These are phyloP conservation scores for Leptodirus hochenwartii DNA, from an alignment of 2,888 invertebrate species.

Conservation along the genomic window DNA sequence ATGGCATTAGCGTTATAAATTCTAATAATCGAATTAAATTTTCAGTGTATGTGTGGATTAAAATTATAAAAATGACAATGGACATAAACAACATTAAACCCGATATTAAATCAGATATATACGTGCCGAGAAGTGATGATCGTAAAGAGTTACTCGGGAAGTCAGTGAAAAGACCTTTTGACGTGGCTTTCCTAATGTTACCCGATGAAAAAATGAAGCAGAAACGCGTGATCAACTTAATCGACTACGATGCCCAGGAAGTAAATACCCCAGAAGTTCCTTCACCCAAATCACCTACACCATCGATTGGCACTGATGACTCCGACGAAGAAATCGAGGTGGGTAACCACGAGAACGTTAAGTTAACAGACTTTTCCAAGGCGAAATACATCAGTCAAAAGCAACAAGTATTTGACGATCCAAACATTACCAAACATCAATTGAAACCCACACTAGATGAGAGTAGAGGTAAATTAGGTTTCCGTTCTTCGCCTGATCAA, in stretches of 20 bases:
- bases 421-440: conserved; percentile 28
- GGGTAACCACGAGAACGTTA: conserved; percentile 19
- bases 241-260: conserved; percentile 1
- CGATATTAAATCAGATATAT: conserved; percentile 30
- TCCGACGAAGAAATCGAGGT: conserved; percentile 22
- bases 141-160: conserved; percentile 20
- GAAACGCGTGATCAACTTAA: too few relatives aligned
- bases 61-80: conserved; percentile 40
- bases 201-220: conserved; percentile 66
- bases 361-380: conserved; percentile 13
- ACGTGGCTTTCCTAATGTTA: conserved; percentile 78
- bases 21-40: too few relatives aligned
- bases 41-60: conserved; percentile 22
- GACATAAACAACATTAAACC: conserved; percentile 31
- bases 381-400: conserved; percentile 23
- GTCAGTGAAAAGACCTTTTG: conserved; percentile 61
- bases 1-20: too few relatives aligned
- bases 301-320: conserved; percentile 11
- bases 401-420: conserved; percentile 42
- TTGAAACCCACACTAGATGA: conserved; percentile 29
- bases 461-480: too few relatives aligned
- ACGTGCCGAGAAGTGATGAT: conserved; percentile 18
- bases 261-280: too few relatives aligned
- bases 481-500: conserved; percentile 35
- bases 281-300: conserved; percentile 2